Percentiles rank a stretch among this genome's conserved stretches.
Evolutionary conservation across 2,113 vertebrate species (phyloP).

Genomic region (Spea bombifrons): DNA sequence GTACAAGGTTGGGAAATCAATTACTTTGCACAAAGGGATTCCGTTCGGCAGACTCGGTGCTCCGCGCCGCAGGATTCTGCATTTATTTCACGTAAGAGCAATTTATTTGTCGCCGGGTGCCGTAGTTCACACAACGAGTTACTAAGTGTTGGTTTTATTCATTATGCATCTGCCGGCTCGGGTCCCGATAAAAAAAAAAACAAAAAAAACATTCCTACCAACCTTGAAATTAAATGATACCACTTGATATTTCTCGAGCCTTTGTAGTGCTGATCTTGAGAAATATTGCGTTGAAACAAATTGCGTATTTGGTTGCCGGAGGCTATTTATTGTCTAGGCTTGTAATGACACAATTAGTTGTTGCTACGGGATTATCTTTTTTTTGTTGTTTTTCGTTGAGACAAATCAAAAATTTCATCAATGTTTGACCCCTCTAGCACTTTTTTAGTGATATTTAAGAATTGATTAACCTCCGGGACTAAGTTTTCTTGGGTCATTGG

Average conservation of each 20-base stretch:
- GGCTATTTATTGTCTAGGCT: conserved; percentile 27
- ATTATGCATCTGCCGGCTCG: conserved; percentile 19
- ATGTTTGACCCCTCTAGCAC: background rate
- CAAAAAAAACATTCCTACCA: conserved; percentile 11
- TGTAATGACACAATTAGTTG: conserved; percentile 27
- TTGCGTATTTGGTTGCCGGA: background rate
- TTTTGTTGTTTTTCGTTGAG: conserved; percentile 8
- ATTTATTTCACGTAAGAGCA: conserved; percentile 22
- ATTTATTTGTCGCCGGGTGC: conserved; percentile 11
- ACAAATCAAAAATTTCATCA: background rate
- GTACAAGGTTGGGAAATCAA: background rate
- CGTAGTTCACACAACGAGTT: background rate
- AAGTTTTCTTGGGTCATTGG: too few species aligned
- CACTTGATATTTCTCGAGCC: conserved; percentile 16
- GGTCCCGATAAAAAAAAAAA: conserved; percentile 15
- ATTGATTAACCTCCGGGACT: too few species aligned
- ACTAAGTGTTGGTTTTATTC: conserved; percentile 17
- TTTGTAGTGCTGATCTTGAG: background rate
- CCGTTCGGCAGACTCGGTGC: too few species aligned
- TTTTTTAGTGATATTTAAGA: background rate
- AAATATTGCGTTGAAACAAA: conserved; percentile 31
- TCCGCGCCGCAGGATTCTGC: background rate
- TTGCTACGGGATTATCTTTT: conserved; percentile 25
- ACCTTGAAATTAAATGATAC: conserved; percentile 42
- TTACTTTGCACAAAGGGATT: background rate